Base-by-base conservation (phyloP, 2,113 vertebrate genomes). In the Noctilio leporinus region DNA sequence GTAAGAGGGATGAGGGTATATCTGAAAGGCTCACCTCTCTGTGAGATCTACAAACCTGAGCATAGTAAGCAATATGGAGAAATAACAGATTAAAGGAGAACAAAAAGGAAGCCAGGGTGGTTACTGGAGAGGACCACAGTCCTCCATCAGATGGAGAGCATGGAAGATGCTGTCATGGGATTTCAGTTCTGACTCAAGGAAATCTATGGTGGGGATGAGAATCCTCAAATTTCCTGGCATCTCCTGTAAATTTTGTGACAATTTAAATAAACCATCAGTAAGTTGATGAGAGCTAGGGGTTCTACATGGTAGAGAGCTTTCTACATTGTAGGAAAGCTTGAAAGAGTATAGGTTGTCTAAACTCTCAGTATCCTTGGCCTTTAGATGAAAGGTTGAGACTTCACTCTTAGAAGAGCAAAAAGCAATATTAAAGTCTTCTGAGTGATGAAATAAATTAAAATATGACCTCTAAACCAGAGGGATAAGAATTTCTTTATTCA, bases 301-400 rank as follows among this genome's bases (percentile, higher is more conserved):
- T 92, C 28, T 69, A 43, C 5, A 2, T 65, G 51, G n/a, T 73
- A 33, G 22, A 93, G 69, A 73, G 7, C 6, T n/a, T n/a, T n/a
- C n/a, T n/a, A n/a, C 65, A 43, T 14, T 80, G 12, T 81, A 85
- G 69, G 40, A 93, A 96, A 86, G n/a, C 33, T 90, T 38, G 10
- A 51, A 89, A 84, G 77, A 92, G 26, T 64, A 3, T 70, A 77
- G n/a, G 9, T 49, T 75, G 17, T 76, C 65, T 92, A 73, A 65
- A 69, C 15, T 86, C 26, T 57, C 11, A 67, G 89, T 90, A 96
- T 81, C 51, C 26, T 90, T 96, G 70, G 65, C 57, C 30, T 93
- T 70, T 86, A 84, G 24, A 75, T 47, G 3, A 78, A 77, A 92
- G 59, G 17, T 78, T 77, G 72, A 95, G 76, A 72, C 40, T 82